These are phyloP conservation scores for Tetragnatha versicolor DNA, from an alignment of 1,140 invertebrate genomes.

Conservation along the genomic window DNA sequence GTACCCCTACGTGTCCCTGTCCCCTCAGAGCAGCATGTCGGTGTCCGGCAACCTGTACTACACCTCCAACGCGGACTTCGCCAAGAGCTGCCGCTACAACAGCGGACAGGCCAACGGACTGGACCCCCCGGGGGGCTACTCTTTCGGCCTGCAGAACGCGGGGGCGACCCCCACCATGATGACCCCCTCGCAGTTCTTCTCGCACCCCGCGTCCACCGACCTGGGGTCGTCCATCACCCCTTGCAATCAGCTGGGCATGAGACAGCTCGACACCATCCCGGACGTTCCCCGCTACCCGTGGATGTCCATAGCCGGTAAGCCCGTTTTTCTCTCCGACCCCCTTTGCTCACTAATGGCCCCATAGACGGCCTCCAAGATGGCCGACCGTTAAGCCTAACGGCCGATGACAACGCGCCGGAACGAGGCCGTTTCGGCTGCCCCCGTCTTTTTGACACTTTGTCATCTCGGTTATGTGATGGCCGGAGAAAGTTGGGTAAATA, in stretches of 20 bases:
- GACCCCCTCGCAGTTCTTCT: slow-evolving; percentile 83
- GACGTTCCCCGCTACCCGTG: slow-evolving; percentile 91
- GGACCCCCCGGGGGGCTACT: slow-evolving; percentile 75
- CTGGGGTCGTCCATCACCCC: slow-evolving; percentile 68
- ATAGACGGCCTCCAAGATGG: slow-evolving; percentile 45
- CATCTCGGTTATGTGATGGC: background rate
- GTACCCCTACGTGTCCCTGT: slow-evolving; percentile 75
- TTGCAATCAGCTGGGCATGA: slow-evolving; percentile 60
- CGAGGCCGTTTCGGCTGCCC: background rate
- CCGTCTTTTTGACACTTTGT: slow-evolving; percentile 31
- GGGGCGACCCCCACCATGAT: slow-evolving; percentile 69
- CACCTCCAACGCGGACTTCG: slow-evolving; percentile 53
- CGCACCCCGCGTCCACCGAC: slow-evolving; percentile 74
- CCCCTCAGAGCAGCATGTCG: slow-evolving; percentile 74
- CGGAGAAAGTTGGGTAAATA: background rate
- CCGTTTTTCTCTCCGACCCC: background rate
- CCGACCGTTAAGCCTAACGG: slow-evolving; percentile 56
- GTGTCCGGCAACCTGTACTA: slow-evolving; percentile 62
- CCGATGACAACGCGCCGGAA: slow-evolving; percentile 33
- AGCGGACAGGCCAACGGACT: slow-evolving; percentile 68
- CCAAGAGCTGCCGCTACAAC: slow-evolving; percentile 58
- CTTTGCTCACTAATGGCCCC: slow-evolving; percentile 28
- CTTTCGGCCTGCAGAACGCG: slow-evolving; percentile 68
- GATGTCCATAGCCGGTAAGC: slow-evolving; percentile 94
- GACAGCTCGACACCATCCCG: slow-evolving; percentile 70